Evolutionary conservation across 2,113 vertebrate species (phyloP).

Genomic region (Chaenocephalus aceratus): DNA sequence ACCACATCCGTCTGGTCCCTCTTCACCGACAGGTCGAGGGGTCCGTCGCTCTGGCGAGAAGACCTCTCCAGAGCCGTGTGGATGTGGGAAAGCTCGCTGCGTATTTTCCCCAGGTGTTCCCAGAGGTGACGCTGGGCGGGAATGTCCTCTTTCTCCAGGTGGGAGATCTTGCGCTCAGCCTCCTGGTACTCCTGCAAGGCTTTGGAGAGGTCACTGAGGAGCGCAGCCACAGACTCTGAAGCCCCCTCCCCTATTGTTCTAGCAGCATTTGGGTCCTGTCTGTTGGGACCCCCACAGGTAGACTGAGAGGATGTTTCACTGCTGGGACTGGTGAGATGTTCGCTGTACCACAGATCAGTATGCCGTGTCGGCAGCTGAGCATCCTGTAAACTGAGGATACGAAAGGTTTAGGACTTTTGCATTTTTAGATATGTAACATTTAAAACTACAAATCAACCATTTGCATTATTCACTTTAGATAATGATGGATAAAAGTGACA

Average conservation of each 20-base stretch:
- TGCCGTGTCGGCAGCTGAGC: conserved; percentile 61
- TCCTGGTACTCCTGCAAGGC: conserved; percentile 92
- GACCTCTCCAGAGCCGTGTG: conserved; percentile 90
- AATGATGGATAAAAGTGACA: background rate
- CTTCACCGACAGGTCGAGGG: conserved; percentile 94
- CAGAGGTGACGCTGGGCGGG: conserved; percentile 89
- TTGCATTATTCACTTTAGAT: background rate
- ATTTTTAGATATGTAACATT: background rate
- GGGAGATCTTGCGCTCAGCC: conserved; percentile 89
- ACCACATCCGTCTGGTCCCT: conserved; percentile 58
- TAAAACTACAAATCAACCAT: background rate
- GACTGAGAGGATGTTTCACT: conserved; percentile 52
- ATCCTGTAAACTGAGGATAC: conserved; percentile 62
- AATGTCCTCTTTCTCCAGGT: conserved; percentile 85
- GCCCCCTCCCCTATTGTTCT: conserved; percentile 66
- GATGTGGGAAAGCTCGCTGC: conserved; percentile 92
- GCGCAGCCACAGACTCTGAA: conserved; percentile 80
- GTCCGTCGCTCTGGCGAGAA: conserved; percentile 84
- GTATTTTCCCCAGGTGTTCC: conserved; percentile 93
- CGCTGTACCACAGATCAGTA: conserved; percentile 74
- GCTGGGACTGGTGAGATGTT: conserved; percentile 65
- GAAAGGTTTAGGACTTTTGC: background rate
- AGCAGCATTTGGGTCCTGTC: conserved; percentile 43
- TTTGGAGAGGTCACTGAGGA: conserved; percentile 89
- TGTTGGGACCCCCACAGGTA: conserved; percentile 27